Evolutionary conservation across 2,113 vertebrate genomes (phyloP).

Genomic region (Anolis sagrei): DNA sequence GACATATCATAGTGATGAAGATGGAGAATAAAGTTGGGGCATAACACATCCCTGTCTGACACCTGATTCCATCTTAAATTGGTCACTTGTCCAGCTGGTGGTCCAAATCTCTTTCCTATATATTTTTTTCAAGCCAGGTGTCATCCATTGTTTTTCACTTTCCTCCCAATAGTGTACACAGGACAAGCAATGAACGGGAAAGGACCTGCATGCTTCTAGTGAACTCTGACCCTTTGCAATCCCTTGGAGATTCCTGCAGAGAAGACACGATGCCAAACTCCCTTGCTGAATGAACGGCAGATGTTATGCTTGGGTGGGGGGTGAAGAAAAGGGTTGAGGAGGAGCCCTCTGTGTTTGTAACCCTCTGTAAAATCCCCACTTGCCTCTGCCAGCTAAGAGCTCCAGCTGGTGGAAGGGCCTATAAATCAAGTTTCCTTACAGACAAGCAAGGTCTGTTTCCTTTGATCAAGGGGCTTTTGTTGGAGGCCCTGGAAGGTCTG

Average conservation of each 20-base stretch:
- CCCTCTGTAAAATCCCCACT: neutral
- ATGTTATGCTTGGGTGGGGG: neutral
- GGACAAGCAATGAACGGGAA: neutral
- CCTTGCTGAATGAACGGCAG: neutral
- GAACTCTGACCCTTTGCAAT: neutral
- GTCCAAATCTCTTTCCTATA: too few species aligned
- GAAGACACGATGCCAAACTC: neutral
- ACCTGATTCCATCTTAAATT: too few species aligned
- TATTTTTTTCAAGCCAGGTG: too few species aligned
- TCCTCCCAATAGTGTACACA: too few species aligned
- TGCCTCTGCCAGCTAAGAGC: neutral
- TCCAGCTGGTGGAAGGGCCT: neutral
- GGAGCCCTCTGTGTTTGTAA: neutral
- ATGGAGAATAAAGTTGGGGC: too few species aligned
- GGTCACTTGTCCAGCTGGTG: too few species aligned
- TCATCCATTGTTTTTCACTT: neutral
- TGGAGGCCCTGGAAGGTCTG: slow-evolving; percentile 27
- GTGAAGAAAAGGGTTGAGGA: neutral
- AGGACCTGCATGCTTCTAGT: too few species aligned
- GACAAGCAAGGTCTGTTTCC: slow-evolving; percentile 31
- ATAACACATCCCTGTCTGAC: too few species aligned
- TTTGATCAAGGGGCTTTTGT: slow-evolving; percentile 29
- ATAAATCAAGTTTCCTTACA: neutral
- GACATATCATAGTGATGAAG: too few species aligned
- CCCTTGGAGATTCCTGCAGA: neutral